phyloP scores from a whole-genome alignment of 2,113 vertebrate genomes.

The Nycticebus coucang region DNA sequence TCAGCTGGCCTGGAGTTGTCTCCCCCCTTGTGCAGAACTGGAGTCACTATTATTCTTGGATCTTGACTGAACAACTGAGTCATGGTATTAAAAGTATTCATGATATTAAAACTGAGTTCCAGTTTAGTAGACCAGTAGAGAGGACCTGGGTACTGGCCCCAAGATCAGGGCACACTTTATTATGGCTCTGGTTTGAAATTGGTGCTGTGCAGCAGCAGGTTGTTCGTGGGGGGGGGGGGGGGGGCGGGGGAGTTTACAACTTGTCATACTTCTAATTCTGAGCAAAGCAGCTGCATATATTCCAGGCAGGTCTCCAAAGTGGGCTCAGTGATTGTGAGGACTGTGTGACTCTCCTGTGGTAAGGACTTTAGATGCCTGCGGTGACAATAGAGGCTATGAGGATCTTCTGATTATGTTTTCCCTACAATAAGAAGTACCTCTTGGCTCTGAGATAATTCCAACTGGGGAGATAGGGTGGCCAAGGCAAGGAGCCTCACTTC shows the following conservation, averaged over 20 bases:
- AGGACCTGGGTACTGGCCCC: background rate
- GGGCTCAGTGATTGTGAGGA: background rate
- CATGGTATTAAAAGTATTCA: background rate
- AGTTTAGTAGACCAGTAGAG: background rate
- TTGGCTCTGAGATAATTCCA: background rate
- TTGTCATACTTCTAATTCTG: background rate
- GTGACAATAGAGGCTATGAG: background rate
- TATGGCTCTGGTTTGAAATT: background rate
- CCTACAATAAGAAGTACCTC: background rate
- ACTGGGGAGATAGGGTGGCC: background rate
- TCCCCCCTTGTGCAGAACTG: background rate
- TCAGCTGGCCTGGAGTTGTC: background rate
- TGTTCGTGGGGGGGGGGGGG: background rate
- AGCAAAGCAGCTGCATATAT: background rate
- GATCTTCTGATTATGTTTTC: background rate
- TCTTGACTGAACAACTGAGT: background rate
- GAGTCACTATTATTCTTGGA: background rate
- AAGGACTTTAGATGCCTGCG: background rate
- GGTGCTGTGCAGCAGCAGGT: background rate
- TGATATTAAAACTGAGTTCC: too few relatives aligned
- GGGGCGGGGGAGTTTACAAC: too few relatives aligned
- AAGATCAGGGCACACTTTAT: background rate
- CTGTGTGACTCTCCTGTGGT: background rate
- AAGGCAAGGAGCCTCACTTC: background rate
- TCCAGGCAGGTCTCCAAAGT: background rate